Base-by-base conservation (phyloP, 2,888 invertebrate species). In the Dryadula phaetusa region DNA sequence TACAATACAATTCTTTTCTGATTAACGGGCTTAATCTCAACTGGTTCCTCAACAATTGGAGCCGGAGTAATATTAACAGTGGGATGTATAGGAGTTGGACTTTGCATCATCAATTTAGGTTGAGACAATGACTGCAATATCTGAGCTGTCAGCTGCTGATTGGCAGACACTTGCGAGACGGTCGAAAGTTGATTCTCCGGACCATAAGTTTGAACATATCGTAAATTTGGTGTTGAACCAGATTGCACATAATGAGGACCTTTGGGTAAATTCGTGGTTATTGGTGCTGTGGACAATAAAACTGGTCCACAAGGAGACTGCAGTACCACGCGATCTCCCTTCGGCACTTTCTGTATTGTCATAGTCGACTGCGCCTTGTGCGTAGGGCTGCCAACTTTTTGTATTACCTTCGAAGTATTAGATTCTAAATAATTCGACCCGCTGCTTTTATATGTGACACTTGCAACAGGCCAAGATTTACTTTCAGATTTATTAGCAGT, bases 61-160 rank as follows among this genome's bases (percentile, higher is more conserved):
- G 78, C 64, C 12, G 82, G 77, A n/a, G 79, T 74, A 66, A 67
- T 74, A 67, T 83, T 82, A 70, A 82, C 83, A 44, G 28, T 32
- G 3, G 73, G 61, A 49, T 68, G 70, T 20, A 83, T 62, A 6
- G 83, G 76, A 0, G 80, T 77, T 1, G 84, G 81, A 68, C 78
- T 82, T 6, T 86, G 88, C 67, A 90, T 69, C 82, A 90, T 81
- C 52, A 91, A 73, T 72, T 92, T 93, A 1, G 93, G 92, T 69
- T 92, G 92, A 16, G 93, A 87, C 16, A 93, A 77, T 34, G 94
- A 94, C 76, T 95, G 94, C 72, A 94, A 82, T 75, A 95, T 95
- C 78, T 95, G 94, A 25, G 94, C 94, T 1, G 94, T 94, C 64
- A 94, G 80, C 67, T 94, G 94, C 76, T 94, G 94, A 78, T 94